Evolutionary conservation across 30 jellyfish, hydroid and myxozoan species (phyloP), one percentile per base, ranked within the genome.

Genomic region (Rhopilema esculentum): DNA sequence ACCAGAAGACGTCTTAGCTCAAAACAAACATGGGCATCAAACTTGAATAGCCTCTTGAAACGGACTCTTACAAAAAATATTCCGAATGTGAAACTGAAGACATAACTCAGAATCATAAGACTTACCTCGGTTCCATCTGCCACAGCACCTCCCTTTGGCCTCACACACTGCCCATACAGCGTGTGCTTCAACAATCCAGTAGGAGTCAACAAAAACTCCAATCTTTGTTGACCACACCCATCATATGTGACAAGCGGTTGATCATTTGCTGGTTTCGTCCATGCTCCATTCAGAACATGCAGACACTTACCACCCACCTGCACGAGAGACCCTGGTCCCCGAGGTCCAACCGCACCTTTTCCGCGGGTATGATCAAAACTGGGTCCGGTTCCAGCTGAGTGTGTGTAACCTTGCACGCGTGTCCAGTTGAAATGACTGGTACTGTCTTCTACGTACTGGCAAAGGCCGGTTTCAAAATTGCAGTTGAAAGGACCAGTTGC

Each of bases 201-300:
- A n/a, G 93, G 24, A 21, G 88, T 66, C 50, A 94, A 31, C 74
- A 32, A 65, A 70, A 94, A 94, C 62, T 94, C 97, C 18, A 94
- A 76, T 6, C 98, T 66, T 22, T 81, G 75, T 74, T 94, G 98
- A n/a, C 98, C 98, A 68, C 98, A 94, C 0, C 98, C 98, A 33
- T 64, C 90, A 76, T 94, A 94, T 33, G 94, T 75, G 26, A 94
- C 98, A 1, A 94, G 69, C 16, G 96, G 93, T 74, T 86, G 96
- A 30, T 85, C 97, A 69, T 89, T 88, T 31, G 83, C 89, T 28
- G 98, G 98, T 48, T 94, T 94, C 29, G 73, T 89, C 90, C 91
- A 90, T 1, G 98, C 98, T 8, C 98, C 98, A 40, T 82, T 68
- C 8, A 84, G 79, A 6, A 94, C 95, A 81, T 94, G 98, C 40